Evolutionary conservation across 2,797 vertebrate genomes (phyloP).

Genomic region (Hippocampus kuda): DNA sequence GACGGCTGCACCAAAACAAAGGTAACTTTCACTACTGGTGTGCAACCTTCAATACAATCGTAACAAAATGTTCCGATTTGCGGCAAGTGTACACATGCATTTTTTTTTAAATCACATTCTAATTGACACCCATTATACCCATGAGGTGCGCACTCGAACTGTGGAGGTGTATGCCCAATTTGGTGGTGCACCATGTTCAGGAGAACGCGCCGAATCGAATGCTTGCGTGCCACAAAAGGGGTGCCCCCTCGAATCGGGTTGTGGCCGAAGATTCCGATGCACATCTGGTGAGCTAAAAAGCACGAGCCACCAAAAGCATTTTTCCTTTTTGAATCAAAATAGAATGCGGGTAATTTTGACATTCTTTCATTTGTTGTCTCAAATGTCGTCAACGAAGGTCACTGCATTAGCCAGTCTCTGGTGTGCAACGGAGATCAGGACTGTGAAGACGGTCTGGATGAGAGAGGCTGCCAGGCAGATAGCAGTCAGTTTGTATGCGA

Average conservation of each 20-base stretch:
- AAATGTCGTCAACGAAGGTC: constrained; percentile 59
- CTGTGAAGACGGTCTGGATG: constrained; percentile 85
- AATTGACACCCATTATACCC: neutral
- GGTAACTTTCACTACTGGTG: constrained; percentile 52
- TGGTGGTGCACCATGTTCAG: constrained; percentile 71
- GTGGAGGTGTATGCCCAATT: constrained; percentile 76
- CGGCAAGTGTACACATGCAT: too few relatives aligned
- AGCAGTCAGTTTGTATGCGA: constrained; percentile 64
- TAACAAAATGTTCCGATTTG: neutral
- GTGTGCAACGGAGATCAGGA: constrained; percentile 92
- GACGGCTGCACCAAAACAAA: constrained; percentile 78
- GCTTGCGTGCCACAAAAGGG: constrained; percentile 65
- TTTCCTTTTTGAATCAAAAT: neutral
- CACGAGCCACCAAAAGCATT: too few relatives aligned
- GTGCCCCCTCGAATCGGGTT: constrained; percentile 76
- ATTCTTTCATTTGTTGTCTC: neutral
- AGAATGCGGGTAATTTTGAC: too few relatives aligned
- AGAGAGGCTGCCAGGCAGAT: constrained; percentile 67
- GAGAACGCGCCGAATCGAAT: constrained; percentile 64
- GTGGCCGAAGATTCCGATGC: constrained; percentile 81
- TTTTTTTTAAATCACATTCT: too few relatives aligned
- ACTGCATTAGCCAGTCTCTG: constrained; percentile 77
- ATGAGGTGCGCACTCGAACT: constrained; percentile 69
- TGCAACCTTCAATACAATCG: neutral
- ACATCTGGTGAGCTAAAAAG: constrained; percentile 67